A percentile compares a stretch with the other conserved stretches of the same genome.
Conservation (phyloP, 2,888 invertebrate genomes). For the Hartigia nigra region DNA sequence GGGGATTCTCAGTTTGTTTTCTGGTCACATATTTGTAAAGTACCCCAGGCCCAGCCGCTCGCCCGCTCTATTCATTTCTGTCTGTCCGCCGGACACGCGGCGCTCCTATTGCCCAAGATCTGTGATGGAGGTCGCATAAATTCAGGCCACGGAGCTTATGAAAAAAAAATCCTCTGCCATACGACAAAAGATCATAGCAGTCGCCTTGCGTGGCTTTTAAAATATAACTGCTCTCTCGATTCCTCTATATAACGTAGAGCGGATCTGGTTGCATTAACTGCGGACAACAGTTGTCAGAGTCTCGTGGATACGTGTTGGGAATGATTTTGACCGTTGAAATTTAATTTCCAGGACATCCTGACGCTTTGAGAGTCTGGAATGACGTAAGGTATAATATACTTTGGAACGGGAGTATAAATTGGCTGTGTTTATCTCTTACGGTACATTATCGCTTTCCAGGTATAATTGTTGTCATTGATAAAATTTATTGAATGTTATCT, state of each 20-base stretch:
- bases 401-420: not conserved
- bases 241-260: not conserved
- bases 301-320: constrained; percentile 37
- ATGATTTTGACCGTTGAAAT: constrained; percentile 42
- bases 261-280: not conserved
- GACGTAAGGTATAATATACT: not conserved
- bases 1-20: constrained; percentile 50
- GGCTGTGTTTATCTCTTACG: not conserved
- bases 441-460: not conserved
- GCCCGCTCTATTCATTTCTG: constrained; percentile 58
- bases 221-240: constrained; percentile 13
- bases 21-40: constrained; percentile 63
- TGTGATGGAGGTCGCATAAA: constrained; percentile 45
- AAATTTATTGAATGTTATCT: not conserved
- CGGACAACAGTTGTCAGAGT: constrained; percentile 34
- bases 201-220: constrained; percentile 10
- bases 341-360: constrained; percentile 39
- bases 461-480: not conserved
- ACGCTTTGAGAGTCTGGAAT: constrained; percentile 28
- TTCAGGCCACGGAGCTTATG: constrained; percentile 51
- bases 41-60: constrained; percentile 46
- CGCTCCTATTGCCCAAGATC: constrained; percentile 39
- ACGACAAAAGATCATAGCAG: constrained; percentile 18
- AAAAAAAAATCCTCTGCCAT: constrained; percentile 34
- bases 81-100: constrained; percentile 35